Evolutionary conservation across 2,113 vertebrate species (phyloP), one percentile per base, ranked within the genome.

Genomic region (Lota lota): DNA sequence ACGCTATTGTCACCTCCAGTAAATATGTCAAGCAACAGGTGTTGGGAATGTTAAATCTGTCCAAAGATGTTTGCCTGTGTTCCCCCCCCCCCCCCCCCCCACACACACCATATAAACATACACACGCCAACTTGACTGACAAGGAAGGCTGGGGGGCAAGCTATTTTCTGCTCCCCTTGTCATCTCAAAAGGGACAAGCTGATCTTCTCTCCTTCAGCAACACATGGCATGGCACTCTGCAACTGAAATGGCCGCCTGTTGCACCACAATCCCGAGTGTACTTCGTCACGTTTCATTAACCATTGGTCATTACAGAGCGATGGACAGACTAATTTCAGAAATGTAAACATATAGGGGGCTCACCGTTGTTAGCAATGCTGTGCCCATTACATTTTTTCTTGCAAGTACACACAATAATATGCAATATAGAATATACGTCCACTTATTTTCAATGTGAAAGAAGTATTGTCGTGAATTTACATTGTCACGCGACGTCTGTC

Each of bases 81-180:
- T 24, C 6, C 60, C 16, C 11, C 84, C 64, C 71, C 51, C 17
- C 51, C 19, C 61, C 64, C 33, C 59, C 74, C 53, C 57, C 51
- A 40, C 60, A 80, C 79, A 66, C 72, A 76, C 69, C 74, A 76
- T 74, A 72, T 76, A 88, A 72, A 81, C 77, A 83, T 65, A 86
- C 82, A 81, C 79, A 57, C 68, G 40, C 60, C 79, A 74, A 78
- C 69, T 76, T 95, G 96, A 98, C 67, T 94, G 96, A 97, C 96
- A 94, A 89, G 88, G 79, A 91, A 92, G 92, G 93, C 94, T 98
- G 95, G 90, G 81, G 81, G 73, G 73, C 33, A 85, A 85, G 92
- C 94, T 97, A 97, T 97, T 97, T 98, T 94, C 79, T 94, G 93
- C 93, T 93, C 88, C 91, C 68, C 94, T 91, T 92, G 93, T 94